phyloP scores from a whole-genome alignment of 2,888 invertebrate genomes.

The Drosophila putrida region DNA sequence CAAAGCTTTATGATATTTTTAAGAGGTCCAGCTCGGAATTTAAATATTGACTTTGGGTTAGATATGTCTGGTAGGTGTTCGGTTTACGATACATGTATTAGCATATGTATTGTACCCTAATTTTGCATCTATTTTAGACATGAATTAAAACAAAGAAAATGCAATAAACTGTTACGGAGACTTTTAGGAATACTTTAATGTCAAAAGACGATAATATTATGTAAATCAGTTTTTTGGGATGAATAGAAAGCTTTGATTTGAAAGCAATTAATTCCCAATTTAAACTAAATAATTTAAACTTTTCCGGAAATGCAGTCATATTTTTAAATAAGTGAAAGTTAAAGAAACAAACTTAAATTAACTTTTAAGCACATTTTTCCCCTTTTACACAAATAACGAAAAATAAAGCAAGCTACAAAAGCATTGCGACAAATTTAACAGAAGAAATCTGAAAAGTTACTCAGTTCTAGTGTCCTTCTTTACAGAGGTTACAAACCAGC shows the following conservation, averaged over 20 bases:
- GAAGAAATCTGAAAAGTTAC: no score
- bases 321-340: not conserved
- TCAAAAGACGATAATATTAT: conserved; percentile 10
- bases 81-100: conserved; percentile 43
- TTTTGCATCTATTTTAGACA: conserved; percentile 21
- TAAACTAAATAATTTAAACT: not conserved
- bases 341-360: not conserved
- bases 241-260: conserved; percentile 7
- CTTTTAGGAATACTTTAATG: not conserved
- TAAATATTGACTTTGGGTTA: conserved; percentile 39
- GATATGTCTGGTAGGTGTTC: conserved; percentile 45
- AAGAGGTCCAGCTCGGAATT: conserved; percentile 37
- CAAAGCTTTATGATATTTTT: conserved; percentile 33
- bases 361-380: not conserved
- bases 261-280: not conserved
- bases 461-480: conserved; percentile 3
- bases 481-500: conserved; percentile 49
- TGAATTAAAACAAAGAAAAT: conserved; percentile 22
- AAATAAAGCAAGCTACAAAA: not conserved
- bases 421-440: not conserved
- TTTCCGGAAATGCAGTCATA: not conserved
- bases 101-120: conserved; percentile 48
- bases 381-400: no score
- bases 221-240: conserved; percentile 1
- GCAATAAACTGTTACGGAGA: conserved; percentile 24